These are phyloP conservation scores for Calephelis nemesis DNA, from an alignment of 1,140 invertebrate species.

Conservation along the genomic window DNA sequence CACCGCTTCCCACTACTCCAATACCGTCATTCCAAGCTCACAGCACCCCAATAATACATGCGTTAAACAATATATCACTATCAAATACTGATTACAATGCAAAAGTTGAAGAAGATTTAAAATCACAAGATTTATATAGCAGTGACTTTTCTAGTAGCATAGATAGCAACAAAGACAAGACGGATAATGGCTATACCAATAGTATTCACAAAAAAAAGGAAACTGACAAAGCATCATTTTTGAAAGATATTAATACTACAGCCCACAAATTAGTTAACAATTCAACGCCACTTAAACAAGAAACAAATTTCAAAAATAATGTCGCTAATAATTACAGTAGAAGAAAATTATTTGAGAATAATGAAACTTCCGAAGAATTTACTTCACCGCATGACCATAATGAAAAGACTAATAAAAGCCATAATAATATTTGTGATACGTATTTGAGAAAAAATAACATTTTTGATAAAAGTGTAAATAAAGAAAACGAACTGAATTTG, in stretches of 20 bases:
- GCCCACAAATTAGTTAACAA: slow-evolving; percentile 2
- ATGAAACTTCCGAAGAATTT: slow-evolving; percentile 41
- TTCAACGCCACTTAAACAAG: slow-evolving; percentile 38
- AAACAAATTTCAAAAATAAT: slow-evolving; percentile 45
- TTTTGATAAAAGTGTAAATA: slow-evolving; percentile 24
- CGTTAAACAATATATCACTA: slow-evolving; percentile 41
- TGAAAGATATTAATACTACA: slow-evolving; percentile 34
- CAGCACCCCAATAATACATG: slow-evolving; percentile 46
- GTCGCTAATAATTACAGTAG: slow-evolving; percentile 59
- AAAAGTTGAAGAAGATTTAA: slow-evolving; percentile 42
- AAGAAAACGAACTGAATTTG: slow-evolving; percentile 36
- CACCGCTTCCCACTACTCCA: slow-evolving; percentile 63
- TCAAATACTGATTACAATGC: slow-evolving; percentile 40
- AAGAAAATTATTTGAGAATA: slow-evolving; percentile 60
- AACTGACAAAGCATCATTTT: slow-evolving; percentile 45
- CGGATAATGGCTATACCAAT: slow-evolving; percentile 43
- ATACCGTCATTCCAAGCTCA: slow-evolving; percentile 55
- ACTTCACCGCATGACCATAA: slow-evolving; percentile 34
- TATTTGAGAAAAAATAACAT: slow-evolving; percentile 32
- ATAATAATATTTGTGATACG: slow-evolving; percentile 36
- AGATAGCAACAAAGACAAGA: slow-evolving; percentile 50
- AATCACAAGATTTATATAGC: slow-evolving; percentile 19
- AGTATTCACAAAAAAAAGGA: slow-evolving; percentile 46
- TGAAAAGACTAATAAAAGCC: slow-evolving; percentile 39
- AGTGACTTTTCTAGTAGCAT: slow-evolving; percentile 41